Conservation (phyloP, 2,888 invertebrate genomes). For the Alitta virens region DNA sequence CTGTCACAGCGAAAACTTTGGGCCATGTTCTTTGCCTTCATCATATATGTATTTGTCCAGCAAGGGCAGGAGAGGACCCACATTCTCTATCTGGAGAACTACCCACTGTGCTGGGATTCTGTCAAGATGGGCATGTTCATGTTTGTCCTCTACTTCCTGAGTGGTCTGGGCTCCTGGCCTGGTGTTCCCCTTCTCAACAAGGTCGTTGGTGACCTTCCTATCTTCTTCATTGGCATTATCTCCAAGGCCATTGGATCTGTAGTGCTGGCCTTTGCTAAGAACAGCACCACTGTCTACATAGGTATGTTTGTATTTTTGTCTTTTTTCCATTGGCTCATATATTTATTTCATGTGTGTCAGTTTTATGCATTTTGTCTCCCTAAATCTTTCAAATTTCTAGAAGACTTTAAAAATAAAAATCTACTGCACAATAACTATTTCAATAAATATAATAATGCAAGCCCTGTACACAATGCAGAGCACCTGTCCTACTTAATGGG, state of each 20-base stretch:
- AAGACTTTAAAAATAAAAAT: no score
- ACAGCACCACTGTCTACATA: conserved; percentile 46
- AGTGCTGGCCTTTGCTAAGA: conserved; percentile 49
- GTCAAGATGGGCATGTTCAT: conserved; percentile 30
- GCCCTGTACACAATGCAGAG: no score
- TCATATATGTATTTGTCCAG: conserved; percentile 52
- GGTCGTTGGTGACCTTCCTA: conserved; percentile 27
- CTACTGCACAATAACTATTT: no score
- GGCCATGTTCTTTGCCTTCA: conserved; percentile 52
- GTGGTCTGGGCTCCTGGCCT: conserved; percentile 31
- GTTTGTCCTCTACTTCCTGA: conserved; percentile 24
- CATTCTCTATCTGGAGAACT: conserved; percentile 43
- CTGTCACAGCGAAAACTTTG: conserved; percentile 46
- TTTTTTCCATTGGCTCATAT: not conserved
- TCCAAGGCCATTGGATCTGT: conserved; percentile 53
- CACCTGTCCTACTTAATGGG: no score
- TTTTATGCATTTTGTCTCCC: no score
- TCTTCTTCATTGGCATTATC: conserved; percentile 46
- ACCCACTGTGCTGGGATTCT: conserved; percentile 28
- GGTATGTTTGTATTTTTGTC: conserved; percentile 35
- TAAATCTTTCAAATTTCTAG: no score
- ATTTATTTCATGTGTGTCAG: no score
- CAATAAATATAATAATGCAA: no score
- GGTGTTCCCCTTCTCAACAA: conserved; percentile 30
- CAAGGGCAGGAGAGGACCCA: conserved; percentile 53